Evolutionary conservation across 2,888 invertebrate genomes (phyloP), one percentile per base, ranked within the genome.

Genomic region (Cerastis rubricosa): DNA sequence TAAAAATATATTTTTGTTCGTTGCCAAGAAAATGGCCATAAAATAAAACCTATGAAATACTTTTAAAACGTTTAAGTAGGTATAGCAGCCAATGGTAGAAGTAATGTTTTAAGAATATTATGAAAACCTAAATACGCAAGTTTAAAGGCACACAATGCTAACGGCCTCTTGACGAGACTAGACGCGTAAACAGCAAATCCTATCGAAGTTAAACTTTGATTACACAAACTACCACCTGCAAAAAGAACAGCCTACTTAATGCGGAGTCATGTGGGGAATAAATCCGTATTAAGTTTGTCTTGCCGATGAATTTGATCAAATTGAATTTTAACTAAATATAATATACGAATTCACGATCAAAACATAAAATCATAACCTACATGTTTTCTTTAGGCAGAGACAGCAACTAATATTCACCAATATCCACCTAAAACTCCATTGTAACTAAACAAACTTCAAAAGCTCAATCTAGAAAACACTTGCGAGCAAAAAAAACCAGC

Each of bases 401-500:
- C 25, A n/a, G 11, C n/a, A 6, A 40, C 40, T 5, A 45, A n/a
- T n/a, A 29, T 0, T 25, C 17, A 12, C 54, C n/a, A 8, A 29
- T 12, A 11, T 40, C 6, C 47, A 47, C 0, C 14, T 22, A 22
- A 57, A 76, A 19, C 19, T 35, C 0, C 3, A 22, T n/a, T 29
- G 2, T 19, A 64, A 14, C 2, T 22, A 61, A 65, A 81, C 25
- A 5, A 69, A 57, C 25, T 61, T 45, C 19, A 61, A 63, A 73
- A 29, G 25, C 66, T 29, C 65, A 72, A 71, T 71, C 66, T 49
- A 74, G n/a, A 63, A 66, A 76, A 63, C 71, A 74, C 61, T 87
- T 67, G 57, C 59, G 45, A 71, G 63, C 74, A 74, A 72, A 76
- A n/a, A 85, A 79, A 82, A 67, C 6, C 29, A 35, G 43, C 45